Evolutionary conservation across 2,888 invertebrate genomes (phyloP).

Genomic region (Morpho achilles): DNA sequence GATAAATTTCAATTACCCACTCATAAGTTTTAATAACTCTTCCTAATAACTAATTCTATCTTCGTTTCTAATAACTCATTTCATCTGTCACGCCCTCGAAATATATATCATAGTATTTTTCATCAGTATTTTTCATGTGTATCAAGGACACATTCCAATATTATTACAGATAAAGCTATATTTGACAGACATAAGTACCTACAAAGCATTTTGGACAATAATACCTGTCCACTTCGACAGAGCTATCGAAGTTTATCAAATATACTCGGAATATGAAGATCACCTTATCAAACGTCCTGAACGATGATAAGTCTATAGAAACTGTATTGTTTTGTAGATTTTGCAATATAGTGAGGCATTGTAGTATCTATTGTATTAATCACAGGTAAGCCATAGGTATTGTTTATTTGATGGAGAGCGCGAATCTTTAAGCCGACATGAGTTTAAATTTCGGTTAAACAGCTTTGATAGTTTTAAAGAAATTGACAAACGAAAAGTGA

Average conservation of each 20-base stretch:
- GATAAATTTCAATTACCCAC: too few species aligned
- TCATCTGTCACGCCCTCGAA: too few species aligned
- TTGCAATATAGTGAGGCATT: neutral
- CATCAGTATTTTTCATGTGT: neutral
- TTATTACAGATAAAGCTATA: neutral
- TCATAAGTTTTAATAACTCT: too few species aligned
- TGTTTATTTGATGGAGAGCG: too few species aligned
- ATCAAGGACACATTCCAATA: neutral
- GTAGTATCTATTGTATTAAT: neutral
- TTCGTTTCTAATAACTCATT: too few species aligned
- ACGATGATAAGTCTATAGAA: slow-evolving; percentile 8
- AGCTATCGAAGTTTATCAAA: slow-evolving; percentile 17
- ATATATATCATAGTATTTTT: too few species aligned
- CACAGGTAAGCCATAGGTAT: too few species aligned
- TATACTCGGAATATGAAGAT: slow-evolving; percentile 14
- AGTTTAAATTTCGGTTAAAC: too few species aligned
- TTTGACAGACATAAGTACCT: slow-evolving; percentile 1
- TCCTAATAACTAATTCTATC: too few species aligned
- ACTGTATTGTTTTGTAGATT: slow-evolving; percentile 9
- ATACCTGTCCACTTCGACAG: slow-evolving; percentile 8
- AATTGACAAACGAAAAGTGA: too few species aligned
- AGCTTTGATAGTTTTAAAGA: too few species aligned
- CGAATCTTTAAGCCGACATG: too few species aligned
- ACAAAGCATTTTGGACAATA: slow-evolving; percentile 5
- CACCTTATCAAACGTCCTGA: slow-evolving; percentile 17